Evolutionary conservation across 2,797 vertebrate species (phyloP).

Genomic region (Hemitrygon akajei): DNA sequence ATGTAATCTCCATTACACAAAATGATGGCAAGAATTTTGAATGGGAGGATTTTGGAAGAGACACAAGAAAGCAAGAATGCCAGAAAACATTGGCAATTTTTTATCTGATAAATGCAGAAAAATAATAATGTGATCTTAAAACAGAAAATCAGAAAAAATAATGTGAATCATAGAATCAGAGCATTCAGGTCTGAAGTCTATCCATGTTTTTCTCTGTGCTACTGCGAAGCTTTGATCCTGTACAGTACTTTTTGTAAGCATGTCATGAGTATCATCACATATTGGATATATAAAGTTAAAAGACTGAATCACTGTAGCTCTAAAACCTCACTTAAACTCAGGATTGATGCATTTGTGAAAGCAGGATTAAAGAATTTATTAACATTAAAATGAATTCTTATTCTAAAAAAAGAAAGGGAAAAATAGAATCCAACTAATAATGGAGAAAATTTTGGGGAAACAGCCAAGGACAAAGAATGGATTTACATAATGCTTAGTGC

Average conservation of each 20-base stretch:
- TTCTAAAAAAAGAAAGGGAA: not conserved
- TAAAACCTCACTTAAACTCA: not conserved
- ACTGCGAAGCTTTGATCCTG: not conserved
- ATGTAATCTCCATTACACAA: not conserved
- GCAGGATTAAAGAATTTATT: not conserved
- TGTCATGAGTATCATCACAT: not conserved
- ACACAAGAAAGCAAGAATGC: not conserved
- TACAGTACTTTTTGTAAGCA: not conserved
- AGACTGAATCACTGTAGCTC: not conserved
- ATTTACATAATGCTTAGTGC: not conserved
- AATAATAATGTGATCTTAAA: not conserved
- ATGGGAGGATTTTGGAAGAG: not conserved
- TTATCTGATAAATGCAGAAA: not conserved
- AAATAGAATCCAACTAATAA: slow-evolving; percentile 13
- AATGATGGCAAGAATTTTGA: no score
- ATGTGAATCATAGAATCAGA: not conserved
- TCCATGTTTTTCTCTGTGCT: not conserved
- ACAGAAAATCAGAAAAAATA: not conserved
- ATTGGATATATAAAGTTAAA: not conserved
- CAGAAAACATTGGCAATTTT: not conserved
- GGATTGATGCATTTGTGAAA: not conserved
- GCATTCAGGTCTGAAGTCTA: not conserved
- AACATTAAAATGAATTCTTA: not conserved
- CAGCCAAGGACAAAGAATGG: not conserved
- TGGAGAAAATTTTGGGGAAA: not conserved